Percentiles rank a stretch among this genome's conserved stretches.
Evolutionary conservation across 1,140 invertebrate genomes (phyloP).

Genomic region (Semibalanus balanoides): DNA sequence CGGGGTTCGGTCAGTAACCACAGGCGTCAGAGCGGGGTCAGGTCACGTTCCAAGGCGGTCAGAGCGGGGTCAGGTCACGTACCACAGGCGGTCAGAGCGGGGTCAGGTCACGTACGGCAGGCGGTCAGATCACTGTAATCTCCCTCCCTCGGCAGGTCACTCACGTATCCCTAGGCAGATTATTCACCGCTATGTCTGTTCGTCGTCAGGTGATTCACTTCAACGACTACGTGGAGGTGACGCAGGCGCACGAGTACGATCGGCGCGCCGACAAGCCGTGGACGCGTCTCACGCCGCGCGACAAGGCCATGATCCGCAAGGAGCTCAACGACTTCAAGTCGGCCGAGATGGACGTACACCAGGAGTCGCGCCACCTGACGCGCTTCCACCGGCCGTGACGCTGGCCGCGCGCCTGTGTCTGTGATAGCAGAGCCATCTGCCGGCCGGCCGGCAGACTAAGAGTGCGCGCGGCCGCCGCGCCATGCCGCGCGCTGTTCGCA

Average conservation of each 20-base stretch:
- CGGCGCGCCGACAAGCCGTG: constrained; percentile 96
- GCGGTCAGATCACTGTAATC: no score
- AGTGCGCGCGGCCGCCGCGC: not conserved
- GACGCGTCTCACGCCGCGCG: constrained; percentile 94
- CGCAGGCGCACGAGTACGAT: constrained; percentile 88
- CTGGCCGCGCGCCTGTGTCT: not conserved
- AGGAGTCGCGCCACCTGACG: constrained; percentile 91
- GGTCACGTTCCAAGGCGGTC: no score
- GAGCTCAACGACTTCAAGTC: constrained; percentile 99
- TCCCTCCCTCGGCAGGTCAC: no score
- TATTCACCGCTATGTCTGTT: no score
- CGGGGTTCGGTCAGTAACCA: no score
- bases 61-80: no score
- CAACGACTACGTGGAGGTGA: constrained; percentile 99
- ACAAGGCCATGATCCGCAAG: constrained; percentile 97
- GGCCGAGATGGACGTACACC: constrained; percentile 98
- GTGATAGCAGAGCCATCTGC: not conserved
- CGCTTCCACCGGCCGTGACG: constrained; percentile 24
- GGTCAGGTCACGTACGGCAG: no score
- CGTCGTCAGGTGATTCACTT: constrained; percentile 77
- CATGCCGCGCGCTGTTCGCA: no score
- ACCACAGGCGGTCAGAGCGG: no score
- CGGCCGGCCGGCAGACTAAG: not conserved
- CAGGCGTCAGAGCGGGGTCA: no score
- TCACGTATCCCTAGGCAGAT: no score